Base-by-base conservation (phyloP, 2,797 vertebrate genomes). In the Eleutherodactylus coqui region DNA sequence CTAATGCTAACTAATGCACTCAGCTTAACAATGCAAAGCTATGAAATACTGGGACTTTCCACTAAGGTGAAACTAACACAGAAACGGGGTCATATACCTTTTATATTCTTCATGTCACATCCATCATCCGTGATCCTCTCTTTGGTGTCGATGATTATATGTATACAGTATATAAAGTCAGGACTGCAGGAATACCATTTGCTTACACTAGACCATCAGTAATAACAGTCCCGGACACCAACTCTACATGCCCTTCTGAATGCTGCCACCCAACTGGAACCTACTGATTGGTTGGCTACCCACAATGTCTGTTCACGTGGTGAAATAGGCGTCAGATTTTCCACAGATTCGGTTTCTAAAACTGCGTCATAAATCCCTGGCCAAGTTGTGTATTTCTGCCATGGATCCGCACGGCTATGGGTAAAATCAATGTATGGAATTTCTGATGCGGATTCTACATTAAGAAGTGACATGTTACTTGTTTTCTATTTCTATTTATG, bases 71-170 rank as follows among this genome's bases (percentile, higher is more conserved):
- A 79, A 79, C 36, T 41, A 36, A 16, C 43, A 81, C 14, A 60
- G 41, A 47, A 67, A 67, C 36, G 29, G 43, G 29, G 21, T 81
- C 27, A 2, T 81, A 67, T 81, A 81, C 60, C 60, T 81, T 67
- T 34, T 3, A 34, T 8, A 67, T 24, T 81, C 45, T 67, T 51
- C 32, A 17, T 27, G 34, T 78, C 47, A 62, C 62, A 70, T 69
- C 29, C 29, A 81, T 27, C 34, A 58, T 38, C 62, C 29, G 19
- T 24, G 45, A 69, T 16, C 36, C n/a, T 76, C 17, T 78, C 76
- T 60, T 38, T 78, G 32, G 34, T 58, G 75, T 11, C 13, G 69
- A 72, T 38, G 21, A 43, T 14, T 38, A 38, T 19, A 11, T 29
- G 21, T n/a, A 43, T 21, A 10, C 29, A 29, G 8, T 67, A 32